Evolutionary conservation across 2,888 invertebrate species (phyloP), one percentile per base, ranked within the genome.

Genomic region (Drosophila aldrichi): DNA sequence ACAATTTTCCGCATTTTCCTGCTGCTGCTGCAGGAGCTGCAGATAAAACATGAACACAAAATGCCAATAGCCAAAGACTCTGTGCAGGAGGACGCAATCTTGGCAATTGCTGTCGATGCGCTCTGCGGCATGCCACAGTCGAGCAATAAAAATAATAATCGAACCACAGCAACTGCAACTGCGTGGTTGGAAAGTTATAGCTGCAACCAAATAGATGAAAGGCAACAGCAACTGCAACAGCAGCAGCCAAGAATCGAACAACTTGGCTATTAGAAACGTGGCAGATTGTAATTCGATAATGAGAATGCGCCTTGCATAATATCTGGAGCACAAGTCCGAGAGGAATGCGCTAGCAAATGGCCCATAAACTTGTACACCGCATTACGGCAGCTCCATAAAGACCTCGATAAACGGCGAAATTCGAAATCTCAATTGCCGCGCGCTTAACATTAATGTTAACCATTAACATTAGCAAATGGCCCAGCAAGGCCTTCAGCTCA

Each of bases 121-220:
- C 66, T 43, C 55, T 34, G 57, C 61, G 40, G 25, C 44, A 29
- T 52, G 57, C 61, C 48, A 52, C 55, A 51, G 61, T 58, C 58
- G 32, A 43, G 49, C 80, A 77, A 77, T 79, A 81, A 88, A 74
- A 88, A 75, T 88, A 88, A 82, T 88, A 88, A 86, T 86, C 88
- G 72, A 83, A 71, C 69, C 62, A 52, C 76, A 64, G 60, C 48
- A 48, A 16, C 44, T 57, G 54, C 70, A 25, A 18, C 52, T 82
- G 82, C 82, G 82, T 82, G 82, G 88, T 77, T 81, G 82, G 86
- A 88, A 88, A 88, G 88, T 82, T 88, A 82, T 82, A 74, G 80
- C 88, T 82, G 67, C 66, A 70, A 61, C 75, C 61, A 58, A 62
- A 77, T 64, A 77, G 81, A 86, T 77, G 88, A 88, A 86, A 82